A percentile compares a stretch with the other conserved stretches of the same genome.
phyloP scores from a whole-genome alignment of 2,888 invertebrate genomes.

The Eilema sororculum region DNA sequence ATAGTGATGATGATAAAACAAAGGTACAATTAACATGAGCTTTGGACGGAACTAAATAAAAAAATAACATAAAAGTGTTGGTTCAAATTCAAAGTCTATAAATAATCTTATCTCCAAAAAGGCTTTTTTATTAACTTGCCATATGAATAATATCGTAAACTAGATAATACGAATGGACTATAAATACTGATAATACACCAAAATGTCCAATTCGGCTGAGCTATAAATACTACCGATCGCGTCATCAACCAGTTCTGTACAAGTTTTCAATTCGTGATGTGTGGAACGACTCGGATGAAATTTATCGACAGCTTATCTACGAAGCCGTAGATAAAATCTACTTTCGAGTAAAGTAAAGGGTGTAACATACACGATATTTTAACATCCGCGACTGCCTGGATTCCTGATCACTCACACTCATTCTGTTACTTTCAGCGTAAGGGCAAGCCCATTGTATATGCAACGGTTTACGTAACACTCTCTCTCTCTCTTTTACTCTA shows the following conservation, averaged over 20 bases:
- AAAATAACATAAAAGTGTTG: constrained; percentile 11
- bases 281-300: constrained; percentile 32
- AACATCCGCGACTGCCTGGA: not conserved
- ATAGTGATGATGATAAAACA: too few species aligned
- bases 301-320: constrained; percentile 38
- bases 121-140: constrained; percentile 19
- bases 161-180: constrained; percentile 23
- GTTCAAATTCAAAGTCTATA: constrained; percentile 16
- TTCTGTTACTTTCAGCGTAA: too few species aligned
- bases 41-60: constrained; percentile 9
- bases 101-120: constrained; percentile 27
- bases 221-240: constrained; percentile 18
- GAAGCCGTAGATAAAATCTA: constrained; percentile 17
- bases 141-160: constrained; percentile 24
- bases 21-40: not conserved
- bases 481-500: too few species aligned
- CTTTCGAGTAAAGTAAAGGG: constrained; percentile 8
- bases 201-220: constrained; percentile 18
- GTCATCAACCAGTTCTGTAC: constrained; percentile 22
- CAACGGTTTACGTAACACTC: too few species aligned
- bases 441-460: too few species aligned
- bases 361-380: not conserved
- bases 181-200: constrained; percentile 18
- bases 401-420: too few species aligned
- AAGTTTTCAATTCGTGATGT: constrained; percentile 34